Conservation (phyloP, 1,140 invertebrate species). For the Bombus polaris region DNA sequence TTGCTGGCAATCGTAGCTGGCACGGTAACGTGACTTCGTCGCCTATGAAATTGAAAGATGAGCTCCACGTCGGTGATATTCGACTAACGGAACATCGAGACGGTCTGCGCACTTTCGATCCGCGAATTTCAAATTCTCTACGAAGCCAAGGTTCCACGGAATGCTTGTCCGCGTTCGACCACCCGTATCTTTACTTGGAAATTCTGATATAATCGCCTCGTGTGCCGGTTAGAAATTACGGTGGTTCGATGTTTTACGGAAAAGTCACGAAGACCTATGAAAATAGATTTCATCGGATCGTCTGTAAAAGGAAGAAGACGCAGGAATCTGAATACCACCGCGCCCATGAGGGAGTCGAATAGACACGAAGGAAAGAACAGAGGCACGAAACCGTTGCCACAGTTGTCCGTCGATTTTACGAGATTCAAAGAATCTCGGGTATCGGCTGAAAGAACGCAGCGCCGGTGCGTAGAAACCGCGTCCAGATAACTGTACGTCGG, state of each 20-base stretch:
- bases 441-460: slow-evolving; percentile 26
- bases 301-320: background rate
- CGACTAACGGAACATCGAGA: slow-evolving; percentile 10
- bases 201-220: background rate
- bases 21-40: background rate
- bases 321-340: background rate
- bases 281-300: background rate
- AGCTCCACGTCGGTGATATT: too few relatives aligned
- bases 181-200: background rate
- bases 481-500: slow-evolving; percentile 52
- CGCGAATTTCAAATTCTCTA: slow-evolving; percentile 20
- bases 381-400: background rate
- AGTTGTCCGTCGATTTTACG: slow-evolving; percentile 45
- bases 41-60: slow-evolving; percentile 21
- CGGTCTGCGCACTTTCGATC: background rate
- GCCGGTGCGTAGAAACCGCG: background rate
- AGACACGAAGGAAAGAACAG: background rate
- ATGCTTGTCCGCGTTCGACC: background rate
- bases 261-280: background rate
- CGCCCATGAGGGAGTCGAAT: background rate
- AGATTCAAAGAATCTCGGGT: slow-evolving; percentile 42
- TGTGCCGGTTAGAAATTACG: background rate
- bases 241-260: background rate
- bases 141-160: background rate
- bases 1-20: background rate